Percentiles rank a stretch among this genome's conserved stretches.
Conservation (phyloP, 2,113 vertebrate species). For the Oryzias woworae region DNA sequence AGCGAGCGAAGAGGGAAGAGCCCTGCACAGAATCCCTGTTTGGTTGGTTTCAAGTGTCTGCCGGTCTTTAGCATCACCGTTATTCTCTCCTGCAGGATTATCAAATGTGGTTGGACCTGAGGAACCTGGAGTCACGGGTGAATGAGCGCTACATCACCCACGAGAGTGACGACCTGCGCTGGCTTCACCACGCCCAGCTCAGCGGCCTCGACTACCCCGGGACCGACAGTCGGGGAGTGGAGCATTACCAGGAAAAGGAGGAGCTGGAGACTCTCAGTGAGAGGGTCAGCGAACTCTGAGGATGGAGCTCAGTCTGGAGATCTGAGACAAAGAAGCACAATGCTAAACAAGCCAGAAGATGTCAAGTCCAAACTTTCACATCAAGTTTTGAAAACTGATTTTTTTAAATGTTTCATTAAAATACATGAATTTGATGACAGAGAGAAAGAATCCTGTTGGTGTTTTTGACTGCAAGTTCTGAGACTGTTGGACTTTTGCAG, state of each 20-base stretch:
- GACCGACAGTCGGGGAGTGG: slow-evolving; percentile 76
- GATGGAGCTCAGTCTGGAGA: neutral
- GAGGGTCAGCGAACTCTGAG: slow-evolving; percentile 93
- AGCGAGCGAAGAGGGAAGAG: no score
- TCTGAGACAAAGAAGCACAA: slow-evolving; percentile 11
- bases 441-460: no score
- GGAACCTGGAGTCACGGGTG: slow-evolving; percentile 89
- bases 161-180: slow-evolving; percentile 93
- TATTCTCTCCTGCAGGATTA: slow-evolving; percentile 83
- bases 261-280: slow-evolving; percentile 92
- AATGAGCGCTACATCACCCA: slow-evolving; percentile 96
- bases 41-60: no score
- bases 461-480: no score
- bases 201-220: slow-evolving; percentile 86
- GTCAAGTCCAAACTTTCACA: neutral
- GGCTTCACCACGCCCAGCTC: slow-evolving; percentile 89
- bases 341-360: neutral
- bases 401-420: no score
- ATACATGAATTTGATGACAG: no score
- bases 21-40: no score
- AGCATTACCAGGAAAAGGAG: slow-evolving; percentile 83
- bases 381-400: no score
- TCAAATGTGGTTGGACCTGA: slow-evolving; percentile 95
- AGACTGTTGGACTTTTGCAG: no score
- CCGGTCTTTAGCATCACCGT: neutral